Evolutionary conservation across 2,113 vertebrate species (phyloP), one percentile per base, ranked within the genome.

Genomic region (Zootoca vivipara): DNA sequence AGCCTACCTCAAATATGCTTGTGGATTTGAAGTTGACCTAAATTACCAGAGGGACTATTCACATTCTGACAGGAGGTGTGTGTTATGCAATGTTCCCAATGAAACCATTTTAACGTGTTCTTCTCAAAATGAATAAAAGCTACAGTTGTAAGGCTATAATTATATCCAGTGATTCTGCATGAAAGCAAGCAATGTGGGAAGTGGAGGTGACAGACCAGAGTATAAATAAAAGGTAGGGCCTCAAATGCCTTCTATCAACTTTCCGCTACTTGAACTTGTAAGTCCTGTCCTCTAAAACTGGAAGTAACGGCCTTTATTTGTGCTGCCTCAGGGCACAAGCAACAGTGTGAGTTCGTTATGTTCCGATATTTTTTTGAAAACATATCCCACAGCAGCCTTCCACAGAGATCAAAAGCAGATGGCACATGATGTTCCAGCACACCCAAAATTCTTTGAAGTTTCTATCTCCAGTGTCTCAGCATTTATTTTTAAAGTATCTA

Each of bases 401-500:
- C 16, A 3, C 6, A 73, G 67, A 81, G 78, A 81, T 81, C 78
- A 73, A 78, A 81, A 81, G 33, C 52, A 87, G 67, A 62, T 73
- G 67, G 16, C 42, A 26, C 62, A 72, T n/a, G 52, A 42, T 62
- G 67, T 40, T 87, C 26, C 69, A 73, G 16, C 33, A 87, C 22
- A 26, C 22, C 83, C n/a, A 58, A 26, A 62, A 12, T 1, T 62
- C 52, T 85, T 85, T 85, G 83, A 85, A 75, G 52, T 85, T 81
- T 58, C 78, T 40, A 22, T 72, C n/a, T 80, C 65, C 28, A 87
- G 35, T 20, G 78, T 72, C 85, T 87, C 52, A 62, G 77, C 67
- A 56, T 87, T 81, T 38, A 52, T 24, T 86, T 78, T 86, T 86
- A 78, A 70, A 81, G 46, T 20, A 40, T 33, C 69, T 87, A 62